Evolutionary conservation across 1,140 invertebrate species (phyloP), one percentile per base, ranked within the genome.

Genomic region (Eriosoma lanigerum): DNA sequence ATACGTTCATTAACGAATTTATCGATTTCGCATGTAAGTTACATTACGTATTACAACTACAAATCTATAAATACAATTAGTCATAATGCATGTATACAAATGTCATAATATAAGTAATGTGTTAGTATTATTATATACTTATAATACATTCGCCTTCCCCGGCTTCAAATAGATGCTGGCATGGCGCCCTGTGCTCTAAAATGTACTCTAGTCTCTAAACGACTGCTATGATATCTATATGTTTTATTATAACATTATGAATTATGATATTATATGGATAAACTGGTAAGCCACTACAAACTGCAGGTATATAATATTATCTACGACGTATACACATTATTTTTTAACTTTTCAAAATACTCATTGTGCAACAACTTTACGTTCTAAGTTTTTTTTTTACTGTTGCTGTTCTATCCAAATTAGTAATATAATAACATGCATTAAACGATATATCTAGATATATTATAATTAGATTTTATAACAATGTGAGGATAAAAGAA

Each of bases 41-140:
- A 6, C 24, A 8, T 32, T 32, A 32, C 26, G 26, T 15, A 19
- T 32, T 62, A 62, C 60, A 38, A 64, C 62, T 64, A 64, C 32
- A 3, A 1, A 60, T 26, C 26, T 60, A 60, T 26, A 60, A 62
- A 32, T 32, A 60, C 26, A 62, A 26, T 58, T 29, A 48, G 0
- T 73, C 4, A 73, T 73, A 52, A 73, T 73, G 70, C 70, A 73
- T 73, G 70, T 73, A 73, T 73, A 73, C 70, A 73, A 73, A 52
- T 73, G 10, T 38, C n/a, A 58, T 62, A 21, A 50, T 50, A 9
- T 54, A 29, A 73, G 70, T 44, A 52, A 50, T 60, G 29, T 62
- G 17, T 32, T 21, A 32, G 21, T 24, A 29, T 52, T 26, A 26
- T 19, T 15, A 81, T 81, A 15, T 8, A 38, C 3, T 56, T 78